Conservation (phyloP, 2,113 vertebrate species). For the Platysteira castanea region DNA sequence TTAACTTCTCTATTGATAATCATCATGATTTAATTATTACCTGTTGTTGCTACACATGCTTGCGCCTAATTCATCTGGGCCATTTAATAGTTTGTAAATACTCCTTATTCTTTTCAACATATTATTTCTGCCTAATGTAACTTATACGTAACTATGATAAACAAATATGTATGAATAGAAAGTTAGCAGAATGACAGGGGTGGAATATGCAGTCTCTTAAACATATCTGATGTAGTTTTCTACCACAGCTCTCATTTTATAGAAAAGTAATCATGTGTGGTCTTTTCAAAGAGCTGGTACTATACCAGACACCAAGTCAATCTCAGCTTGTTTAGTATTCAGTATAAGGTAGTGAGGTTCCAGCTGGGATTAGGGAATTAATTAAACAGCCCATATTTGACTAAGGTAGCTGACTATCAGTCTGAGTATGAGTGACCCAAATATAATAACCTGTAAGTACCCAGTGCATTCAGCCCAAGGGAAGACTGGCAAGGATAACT, state of each 20-base stretch:
- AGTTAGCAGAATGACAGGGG: neutral
- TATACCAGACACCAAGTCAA: neutral
- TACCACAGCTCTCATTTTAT: neutral
- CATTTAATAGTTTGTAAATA: neutral
- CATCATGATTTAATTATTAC: neutral
- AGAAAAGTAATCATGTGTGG: neutral
- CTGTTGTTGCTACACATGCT: neutral
- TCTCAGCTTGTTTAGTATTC: neutral
- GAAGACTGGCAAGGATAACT: neutral
- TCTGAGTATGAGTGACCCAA: neutral
- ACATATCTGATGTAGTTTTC: neutral
- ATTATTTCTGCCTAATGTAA: neutral
- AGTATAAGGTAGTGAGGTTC: neutral
- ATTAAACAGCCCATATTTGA: conserved; percentile 8
- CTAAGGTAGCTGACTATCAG: neutral
- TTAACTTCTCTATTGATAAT: neutral
- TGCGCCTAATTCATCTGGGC: neutral
- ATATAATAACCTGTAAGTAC: neutral
- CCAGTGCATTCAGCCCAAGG: neutral
- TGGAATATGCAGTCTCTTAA: neutral
- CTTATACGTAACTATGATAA: neutral
- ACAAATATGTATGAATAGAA: neutral
- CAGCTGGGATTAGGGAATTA: conserved; percentile 23
- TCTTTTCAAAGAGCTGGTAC: neutral
- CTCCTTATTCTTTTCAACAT: neutral